phyloP scores from a whole-genome alignment of 2,888 invertebrate genomes.

The Plusia festucae region DNA sequence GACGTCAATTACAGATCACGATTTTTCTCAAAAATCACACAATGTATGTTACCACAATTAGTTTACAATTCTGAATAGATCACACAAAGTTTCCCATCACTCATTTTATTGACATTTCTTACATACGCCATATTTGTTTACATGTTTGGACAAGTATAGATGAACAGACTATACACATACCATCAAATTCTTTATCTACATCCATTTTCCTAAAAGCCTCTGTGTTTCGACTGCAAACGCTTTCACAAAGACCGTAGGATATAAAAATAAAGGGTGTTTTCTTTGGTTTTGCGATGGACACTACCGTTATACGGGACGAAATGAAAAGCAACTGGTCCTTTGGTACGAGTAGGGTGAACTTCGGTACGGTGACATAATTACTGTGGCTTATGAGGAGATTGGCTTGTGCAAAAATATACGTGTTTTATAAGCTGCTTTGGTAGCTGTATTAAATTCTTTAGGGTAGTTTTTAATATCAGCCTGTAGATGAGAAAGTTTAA shows the following conservation, averaged over 20 bases:
- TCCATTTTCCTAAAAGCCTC: conserved; percentile 58
- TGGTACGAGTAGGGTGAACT: conserved; percentile 17
- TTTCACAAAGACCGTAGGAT: conserved; percentile 29
- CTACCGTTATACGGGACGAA: conserved; percentile 46
- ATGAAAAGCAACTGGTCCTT: conserved; percentile 59
- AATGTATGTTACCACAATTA: no score
- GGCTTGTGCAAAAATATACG: background rate
- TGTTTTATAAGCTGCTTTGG: conserved; percentile 11
- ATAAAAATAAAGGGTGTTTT: conserved; percentile 49
- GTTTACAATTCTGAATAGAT: no score
- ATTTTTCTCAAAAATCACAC: no score
- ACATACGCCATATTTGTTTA: no score
- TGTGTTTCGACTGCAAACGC: conserved; percentile 40
- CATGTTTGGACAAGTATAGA: no score
- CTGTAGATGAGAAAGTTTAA: background rate
- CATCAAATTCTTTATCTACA: conserved; percentile 42
- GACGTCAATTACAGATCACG: no score
- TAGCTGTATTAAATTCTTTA: background rate
- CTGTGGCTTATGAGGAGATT: conserved; percentile 2
- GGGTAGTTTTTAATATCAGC: background rate
- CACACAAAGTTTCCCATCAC: no score
- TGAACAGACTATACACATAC: no score
- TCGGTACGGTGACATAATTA: conserved; percentile 58
- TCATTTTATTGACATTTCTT: no score
- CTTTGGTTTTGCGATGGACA: conserved; percentile 44